Evolutionary conservation across 2,888 invertebrate genomes (phyloP), one percentile per base, ranked within the genome.

Genomic region (Apodemia duryi): DNA sequence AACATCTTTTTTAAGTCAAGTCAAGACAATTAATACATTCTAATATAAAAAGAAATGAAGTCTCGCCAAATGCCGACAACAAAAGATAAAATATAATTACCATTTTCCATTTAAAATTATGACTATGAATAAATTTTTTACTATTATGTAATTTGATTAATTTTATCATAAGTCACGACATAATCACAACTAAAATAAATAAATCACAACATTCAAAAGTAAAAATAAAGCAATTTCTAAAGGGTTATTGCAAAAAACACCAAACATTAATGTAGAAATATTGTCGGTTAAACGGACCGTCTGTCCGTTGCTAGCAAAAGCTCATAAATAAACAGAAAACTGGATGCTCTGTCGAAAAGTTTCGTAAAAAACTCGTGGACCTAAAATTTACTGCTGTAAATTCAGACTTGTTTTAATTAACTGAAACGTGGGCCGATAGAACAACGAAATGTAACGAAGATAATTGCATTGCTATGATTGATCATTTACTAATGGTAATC

Each of bases 241-340:
- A 85, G 82, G 79, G 77, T 80, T 79, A 83, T 80, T 76, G 75
- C 76, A 79, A 86, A 87, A 84, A 83, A 78, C 78, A 77, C 71
- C 78, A 74, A 71, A 73, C 74, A 73, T 74, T 75, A 75, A 76
- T 77, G 73, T 76, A 70, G 72, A 75, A 77, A 75, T 72, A 71
- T 71, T 85, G 85, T 87, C 77, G 84, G 84, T 81, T 81, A 83
- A 84, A 81, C 83, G 78, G 75, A 75, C 79, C 77, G 80, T 81
- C 84, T 81, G 82, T 81, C 82, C 79, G 79, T 76, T 78, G 82
- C 78, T 79, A 79, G 83, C 82, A 78, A 87, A 88, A 87, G 88
- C 90, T 85, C 90, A 87, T 91, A 91, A 90, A 91, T 91, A 91
- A 91, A 90, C 88, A 88, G 84, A 77, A 75, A 86, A 87, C 88